Base-by-base conservation (phyloP, 2,888 invertebrate species). In the Metacarcinus magister region DNA sequence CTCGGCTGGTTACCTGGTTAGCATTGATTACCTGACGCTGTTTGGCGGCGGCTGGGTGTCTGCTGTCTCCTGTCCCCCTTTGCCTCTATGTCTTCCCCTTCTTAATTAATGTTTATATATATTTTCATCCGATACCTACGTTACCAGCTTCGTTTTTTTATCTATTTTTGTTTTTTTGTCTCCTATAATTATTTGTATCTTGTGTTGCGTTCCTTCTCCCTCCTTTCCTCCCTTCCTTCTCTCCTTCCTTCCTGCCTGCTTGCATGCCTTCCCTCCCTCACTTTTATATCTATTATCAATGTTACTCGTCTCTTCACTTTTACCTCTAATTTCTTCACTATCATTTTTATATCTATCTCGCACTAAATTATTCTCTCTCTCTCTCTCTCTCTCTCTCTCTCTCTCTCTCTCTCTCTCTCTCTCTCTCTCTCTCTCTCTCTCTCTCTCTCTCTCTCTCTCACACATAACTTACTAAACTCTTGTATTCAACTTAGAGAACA, bases 241-340 rank as follows among this genome's bases (percentile, higher is more conserved):
- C 46, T 67, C 60, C 19, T 19, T 23, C 23, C n/a, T 7, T 67
- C n/a, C 54, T 16, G 8, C 16, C 8, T 54, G 16, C 54, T 2
- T 54, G 8, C 54, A 8, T 54, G 39, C 90, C 19, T 44, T 48
- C 46, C 91, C 28, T 46, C 46, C 91, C 46, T 91, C 46, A 2
- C 7, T 44, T 90, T 90, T 44, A 90, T 44, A 90, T 90, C 19
- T 90, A 43, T 3, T 44, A 13, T 23, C 90, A 32, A 90, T 90
- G 43, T 90, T 90, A 43, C 44, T 90, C 90, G 28, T 3, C 90
- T 90, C 89, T 87, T 87, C 44, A 90, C 39, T 90, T 90, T 90
- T 39, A 2, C 44, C 19, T 39, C 23, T 39, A 5, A 3, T 39
- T 39, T 10, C 43, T 39, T 90, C 2, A 1, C 16, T 90, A 5